phyloP scores from a whole-genome alignment of 2,888 invertebrate species.

The Sphaeridia pumilis region DNA sequence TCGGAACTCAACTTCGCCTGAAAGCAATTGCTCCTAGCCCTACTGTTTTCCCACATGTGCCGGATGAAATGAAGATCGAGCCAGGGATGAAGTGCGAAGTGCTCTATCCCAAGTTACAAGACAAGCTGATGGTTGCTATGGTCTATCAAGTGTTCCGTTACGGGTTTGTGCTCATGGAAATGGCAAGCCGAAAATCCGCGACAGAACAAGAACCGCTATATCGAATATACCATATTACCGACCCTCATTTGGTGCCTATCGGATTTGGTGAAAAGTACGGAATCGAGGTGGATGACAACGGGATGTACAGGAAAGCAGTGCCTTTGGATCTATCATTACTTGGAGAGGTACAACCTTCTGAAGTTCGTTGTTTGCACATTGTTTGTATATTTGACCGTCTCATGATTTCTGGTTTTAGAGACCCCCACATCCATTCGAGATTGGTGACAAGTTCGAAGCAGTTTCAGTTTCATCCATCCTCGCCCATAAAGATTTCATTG shows the following conservation, averaged over 20 bases:
- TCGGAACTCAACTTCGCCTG: too few relatives aligned
- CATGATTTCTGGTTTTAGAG: not conserved
- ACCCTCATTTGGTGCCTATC: not conserved
- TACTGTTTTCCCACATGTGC: not conserved
- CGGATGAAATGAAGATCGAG: not conserved
- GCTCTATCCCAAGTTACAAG: not conserved
- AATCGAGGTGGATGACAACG: not conserved
- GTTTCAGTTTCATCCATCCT: not conserved
- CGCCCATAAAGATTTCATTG: not conserved
- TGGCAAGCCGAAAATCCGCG: too few relatives aligned
- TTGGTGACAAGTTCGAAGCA: constrained; percentile 6
- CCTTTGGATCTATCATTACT: not conserved
- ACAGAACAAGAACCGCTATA: too few relatives aligned
- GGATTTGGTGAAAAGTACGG: not conserved
- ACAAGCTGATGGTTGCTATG: not conserved
- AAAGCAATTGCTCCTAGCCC: too few relatives aligned
- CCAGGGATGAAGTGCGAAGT: not conserved
- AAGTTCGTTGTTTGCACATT: not conserved
- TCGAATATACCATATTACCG: not conserved
- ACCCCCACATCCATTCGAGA: not conserved
- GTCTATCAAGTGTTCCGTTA: not conserved
- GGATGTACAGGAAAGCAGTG: not conserved
- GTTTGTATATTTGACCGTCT: not conserved
- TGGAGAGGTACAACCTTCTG: not conserved
- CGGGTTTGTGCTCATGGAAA: not conserved